A percentile compares a stretch with the other conserved stretches of the same genome.
Conservation (phyloP, 53 echinoderm and acorn worm genomes). For the Pentamera pediparva region DNA sequence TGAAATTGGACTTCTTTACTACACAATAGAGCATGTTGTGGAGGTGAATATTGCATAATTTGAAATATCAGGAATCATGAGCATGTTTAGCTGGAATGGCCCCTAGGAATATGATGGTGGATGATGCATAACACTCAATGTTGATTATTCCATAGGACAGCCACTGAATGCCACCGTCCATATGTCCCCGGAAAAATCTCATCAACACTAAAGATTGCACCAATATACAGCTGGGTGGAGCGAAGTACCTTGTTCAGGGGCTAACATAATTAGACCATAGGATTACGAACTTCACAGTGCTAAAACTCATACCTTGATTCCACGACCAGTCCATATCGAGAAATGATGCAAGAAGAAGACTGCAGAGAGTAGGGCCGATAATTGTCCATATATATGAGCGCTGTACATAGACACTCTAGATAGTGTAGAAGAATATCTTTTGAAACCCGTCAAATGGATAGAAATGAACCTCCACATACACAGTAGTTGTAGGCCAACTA, state of each 20-base stretch:
- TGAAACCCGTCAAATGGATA: too few relatives aligned
- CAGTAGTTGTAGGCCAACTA: too few relatives aligned
- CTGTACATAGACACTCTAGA: too few relatives aligned
- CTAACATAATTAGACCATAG: neutral
- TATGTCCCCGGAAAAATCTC: neutral
- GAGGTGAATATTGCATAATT: too few relatives aligned
- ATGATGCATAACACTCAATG: neutral
- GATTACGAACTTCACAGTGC: neutral
- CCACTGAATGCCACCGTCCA: neutral
- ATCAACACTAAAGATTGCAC: neutral
- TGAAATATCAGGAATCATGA: too few relatives aligned
- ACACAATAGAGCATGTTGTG: too few relatives aligned
- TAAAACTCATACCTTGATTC: neutral
- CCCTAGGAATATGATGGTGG: neutral
- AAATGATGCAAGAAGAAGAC: neutral
- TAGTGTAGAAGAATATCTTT: too few relatives aligned
- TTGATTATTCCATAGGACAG: neutral
- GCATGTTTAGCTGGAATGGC: too few relatives aligned
- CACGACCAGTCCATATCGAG: neutral
- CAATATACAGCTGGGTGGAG: neutral
- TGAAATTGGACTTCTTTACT: too few relatives aligned
- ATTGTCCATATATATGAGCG: too few relatives aligned
- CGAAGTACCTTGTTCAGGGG: neutral
- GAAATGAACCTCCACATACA: too few relatives aligned
- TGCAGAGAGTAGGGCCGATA: neutral